These are phyloP conservation scores for Caenorhabditis angaria DNA, from an alignment of 2,888 invertebrate genomes.

Conservation along the genomic window DNA sequence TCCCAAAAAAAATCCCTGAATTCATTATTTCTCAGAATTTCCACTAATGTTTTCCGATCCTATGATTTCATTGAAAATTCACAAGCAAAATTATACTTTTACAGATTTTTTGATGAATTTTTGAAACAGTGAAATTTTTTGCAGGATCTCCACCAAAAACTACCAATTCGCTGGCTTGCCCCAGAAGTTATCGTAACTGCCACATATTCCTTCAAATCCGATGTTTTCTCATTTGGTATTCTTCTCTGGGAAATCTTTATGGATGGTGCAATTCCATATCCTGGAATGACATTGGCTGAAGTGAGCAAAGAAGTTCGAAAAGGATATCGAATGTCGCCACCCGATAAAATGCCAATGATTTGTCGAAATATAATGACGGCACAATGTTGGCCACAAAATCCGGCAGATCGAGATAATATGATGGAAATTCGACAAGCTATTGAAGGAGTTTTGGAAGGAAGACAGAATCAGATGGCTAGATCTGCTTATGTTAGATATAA, in stretches of 20 bases:
- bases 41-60: too few species aligned
- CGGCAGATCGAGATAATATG: constrained; percentile 42
- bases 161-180: constrained; percentile 60
- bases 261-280: constrained; percentile 56
- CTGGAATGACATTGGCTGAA: constrained; percentile 51
- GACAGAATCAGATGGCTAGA: constrained; percentile 5
- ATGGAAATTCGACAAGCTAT: constrained; percentile 30
- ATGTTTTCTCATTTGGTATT: constrained; percentile 59
- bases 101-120: too few species aligned
- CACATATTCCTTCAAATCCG: constrained; percentile 52
- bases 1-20: too few species aligned
- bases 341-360: constrained; percentile 55
- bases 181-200: constrained; percentile 57
- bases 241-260: constrained; percentile 54
- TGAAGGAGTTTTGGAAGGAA: constrained; percentile 36
- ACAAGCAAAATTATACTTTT: too few species aligned
- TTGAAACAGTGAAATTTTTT: too few species aligned
- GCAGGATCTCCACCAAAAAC: constrained; percentile 49
- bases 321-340: constrained; percentile 56
- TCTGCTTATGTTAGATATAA: not conserved
- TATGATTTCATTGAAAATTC: too few species aligned
- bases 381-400: constrained; percentile 31
- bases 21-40: too few species aligned
- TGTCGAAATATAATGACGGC: constrained; percentile 47
- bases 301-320: constrained; percentile 41